Percentiles rank a stretch among this genome's conserved stretches.
These are phyloP conservation scores for Burhinus oedicnemus DNA, from an alignment of 2,113 vertebrate genomes.

Conservation along the genomic window DNA sequence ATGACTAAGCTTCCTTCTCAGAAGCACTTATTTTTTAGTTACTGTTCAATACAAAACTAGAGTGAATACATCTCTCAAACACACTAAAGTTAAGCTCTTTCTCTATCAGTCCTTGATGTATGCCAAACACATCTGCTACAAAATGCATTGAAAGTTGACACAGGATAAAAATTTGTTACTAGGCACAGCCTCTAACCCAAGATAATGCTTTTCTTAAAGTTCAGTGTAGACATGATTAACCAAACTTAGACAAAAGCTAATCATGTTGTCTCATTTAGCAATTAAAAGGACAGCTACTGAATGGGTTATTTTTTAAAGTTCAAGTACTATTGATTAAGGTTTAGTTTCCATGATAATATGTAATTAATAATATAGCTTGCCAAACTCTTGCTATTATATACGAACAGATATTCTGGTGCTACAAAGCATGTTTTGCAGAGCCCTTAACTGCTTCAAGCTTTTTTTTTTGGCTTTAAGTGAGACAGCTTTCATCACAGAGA, in stretches of 20 bases:
- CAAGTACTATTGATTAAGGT: background rate
- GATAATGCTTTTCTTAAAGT: background rate
- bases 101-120: background rate
- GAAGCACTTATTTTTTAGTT: background rate
- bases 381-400: background rate
- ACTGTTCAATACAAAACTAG: background rate
- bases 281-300: background rate
- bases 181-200: background rate
- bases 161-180: background rate
- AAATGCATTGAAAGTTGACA: background rate
- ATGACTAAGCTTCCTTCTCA: background rate
- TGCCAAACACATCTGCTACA: background rate
- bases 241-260: background rate
- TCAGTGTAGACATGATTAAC: background rate
- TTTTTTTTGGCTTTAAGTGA: background rate
- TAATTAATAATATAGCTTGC: background rate
- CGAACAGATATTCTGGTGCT: background rate
- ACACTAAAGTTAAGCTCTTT: background rate
- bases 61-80: background rate
- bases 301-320: background rate
- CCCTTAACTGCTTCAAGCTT: background rate
- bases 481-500: background rate
- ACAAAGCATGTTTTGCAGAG: background rate
- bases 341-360: background rate
- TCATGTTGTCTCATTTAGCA: background rate